Conservation (phyloP, 2,113 vertebrate species). For the Polypterus bichir region DNA sequence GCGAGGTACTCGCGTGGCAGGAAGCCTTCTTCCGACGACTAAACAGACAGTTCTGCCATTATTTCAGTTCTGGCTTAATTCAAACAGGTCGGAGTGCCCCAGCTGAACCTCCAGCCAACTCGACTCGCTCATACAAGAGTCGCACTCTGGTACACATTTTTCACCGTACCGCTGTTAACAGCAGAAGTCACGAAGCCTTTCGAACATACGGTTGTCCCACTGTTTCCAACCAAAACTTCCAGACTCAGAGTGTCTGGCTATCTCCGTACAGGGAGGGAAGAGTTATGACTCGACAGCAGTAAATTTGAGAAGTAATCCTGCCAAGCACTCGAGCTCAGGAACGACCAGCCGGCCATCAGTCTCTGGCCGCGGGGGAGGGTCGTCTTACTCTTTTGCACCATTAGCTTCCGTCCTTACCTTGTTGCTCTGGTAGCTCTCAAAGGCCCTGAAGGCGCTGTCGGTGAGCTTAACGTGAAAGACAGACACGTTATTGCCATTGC, state of each 20-base stretch:
- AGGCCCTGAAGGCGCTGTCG: slow-evolving; percentile 77
- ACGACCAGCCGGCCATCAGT: background rate
- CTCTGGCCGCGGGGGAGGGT: background rate
- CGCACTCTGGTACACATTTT: too few relatives aligned
- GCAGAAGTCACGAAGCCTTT: too few relatives aligned
- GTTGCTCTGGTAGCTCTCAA: slow-evolving; percentile 71
- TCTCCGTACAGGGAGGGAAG: too few relatives aligned
- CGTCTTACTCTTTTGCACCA: background rate
- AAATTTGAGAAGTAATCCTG: background rate
- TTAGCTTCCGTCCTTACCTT: slow-evolving; percentile 55
- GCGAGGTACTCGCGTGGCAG: background rate
- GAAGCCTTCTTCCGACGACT: background rate
- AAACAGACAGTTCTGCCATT: background rate
- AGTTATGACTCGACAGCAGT: too few relatives aligned
- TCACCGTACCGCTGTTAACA: too few relatives aligned
- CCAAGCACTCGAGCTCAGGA: background rate
- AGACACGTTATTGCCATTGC: slow-evolving; percentile 75
- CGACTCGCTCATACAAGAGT: too few relatives aligned
- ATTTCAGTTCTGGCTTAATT: background rate
- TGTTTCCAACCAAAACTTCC: too few relatives aligned
- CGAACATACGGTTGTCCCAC: too few relatives aligned
- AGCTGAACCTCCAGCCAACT: too few relatives aligned
- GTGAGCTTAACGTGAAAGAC: slow-evolving; percentile 92
- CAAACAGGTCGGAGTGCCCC: too few relatives aligned
- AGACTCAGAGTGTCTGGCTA: too few relatives aligned